Percentiles rank a stretch among this genome's conserved stretches.
phyloP scores from a whole-genome alignment of 2,888 invertebrate genomes.

The Salticus scenicus region DNA sequence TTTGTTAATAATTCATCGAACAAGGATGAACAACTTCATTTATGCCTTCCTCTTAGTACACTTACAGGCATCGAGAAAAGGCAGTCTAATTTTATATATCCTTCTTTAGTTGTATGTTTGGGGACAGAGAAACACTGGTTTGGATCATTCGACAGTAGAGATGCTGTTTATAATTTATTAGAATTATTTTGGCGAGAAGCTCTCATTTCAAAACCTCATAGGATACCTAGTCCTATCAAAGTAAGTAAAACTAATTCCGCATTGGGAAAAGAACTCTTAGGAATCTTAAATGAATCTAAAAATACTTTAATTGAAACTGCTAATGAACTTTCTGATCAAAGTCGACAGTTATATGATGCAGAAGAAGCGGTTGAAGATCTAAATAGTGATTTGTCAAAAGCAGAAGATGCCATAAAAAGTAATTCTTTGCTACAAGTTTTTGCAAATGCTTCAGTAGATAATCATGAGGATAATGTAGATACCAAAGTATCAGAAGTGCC shows the following conservation, averaged over 20 bases:
- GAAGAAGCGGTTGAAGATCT: slow-evolving; percentile 35
- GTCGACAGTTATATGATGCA: slow-evolving; percentile 44
- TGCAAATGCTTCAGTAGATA: background rate
- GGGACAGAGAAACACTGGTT: slow-evolving; percentile 59
- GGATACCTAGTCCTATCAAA: background rate
- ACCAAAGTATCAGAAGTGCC: background rate
- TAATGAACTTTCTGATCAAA: slow-evolving; percentile 43
- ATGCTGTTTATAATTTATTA: slow-evolving; percentile 45
- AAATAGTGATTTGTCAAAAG: slow-evolving; percentile 34
- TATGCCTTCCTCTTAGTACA: slow-evolving; percentile 29
- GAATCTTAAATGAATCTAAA: slow-evolving; percentile 51
- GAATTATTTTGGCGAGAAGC: slow-evolving; percentile 56
- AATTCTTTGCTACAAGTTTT: background rate
- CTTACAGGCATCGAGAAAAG: slow-evolving; percentile 43
- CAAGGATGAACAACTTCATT: background rate
- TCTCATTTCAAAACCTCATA: slow-evolving; percentile 24
- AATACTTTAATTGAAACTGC: slow-evolving; percentile 36
- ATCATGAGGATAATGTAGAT: background rate
- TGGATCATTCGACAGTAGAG: slow-evolving; percentile 49
- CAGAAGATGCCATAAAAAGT: slow-evolving; percentile 28
- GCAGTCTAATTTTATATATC: slow-evolving; percentile 53
- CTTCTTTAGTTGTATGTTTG: slow-evolving; percentile 42
- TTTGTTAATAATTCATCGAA: slow-evolving; percentile 24
- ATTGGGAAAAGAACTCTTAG: slow-evolving; percentile 53
- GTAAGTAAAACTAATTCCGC: slow-evolving; percentile 1